Percentiles rank a stretch among this genome's conserved stretches.
Conservation (phyloP, 2,797 vertebrate genomes). For the Dallia pectoralis region DNA sequence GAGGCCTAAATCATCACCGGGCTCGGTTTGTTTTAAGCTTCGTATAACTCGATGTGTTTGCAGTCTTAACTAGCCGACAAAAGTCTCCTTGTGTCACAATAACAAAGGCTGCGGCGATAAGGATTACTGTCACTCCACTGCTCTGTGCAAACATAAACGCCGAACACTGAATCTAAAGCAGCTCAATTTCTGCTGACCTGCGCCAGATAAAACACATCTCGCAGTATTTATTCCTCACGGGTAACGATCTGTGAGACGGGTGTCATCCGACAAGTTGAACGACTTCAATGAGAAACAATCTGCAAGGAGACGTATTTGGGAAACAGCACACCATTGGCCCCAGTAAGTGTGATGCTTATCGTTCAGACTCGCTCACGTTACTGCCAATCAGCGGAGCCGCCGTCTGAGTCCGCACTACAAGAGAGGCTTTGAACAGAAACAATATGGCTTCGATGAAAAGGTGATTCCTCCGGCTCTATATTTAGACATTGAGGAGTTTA, state of each 20-base stretch:
- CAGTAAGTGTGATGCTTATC: conserved; percentile 58
- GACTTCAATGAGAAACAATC: conserved; percentile 63
- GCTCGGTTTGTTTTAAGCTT: too few relatives aligned
- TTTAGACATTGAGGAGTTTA: conserved; percentile 53
- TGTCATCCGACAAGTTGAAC: conserved; percentile 62
- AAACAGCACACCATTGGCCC: conserved; percentile 66
- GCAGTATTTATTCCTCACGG: conserved; percentile 52
- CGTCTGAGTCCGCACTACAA: conserved; percentile 40
- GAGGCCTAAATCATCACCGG: too few relatives aligned
- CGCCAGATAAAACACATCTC: neutral
- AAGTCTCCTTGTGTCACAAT: too few relatives aligned
- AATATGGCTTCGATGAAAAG: conserved; percentile 48
- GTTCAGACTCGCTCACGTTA: conserved; percentile 29
- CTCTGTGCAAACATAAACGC: too few relatives aligned
- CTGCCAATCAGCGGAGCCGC: conserved; percentile 54
- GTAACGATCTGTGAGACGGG: conserved; percentile 60
- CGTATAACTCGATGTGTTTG: too few relatives aligned
- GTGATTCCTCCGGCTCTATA: conserved; percentile 39
- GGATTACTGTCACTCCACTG: too few relatives aligned
- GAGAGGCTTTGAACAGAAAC: conserved; percentile 50
- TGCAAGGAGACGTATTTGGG: conserved; percentile 50
- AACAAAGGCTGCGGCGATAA: too few relatives aligned
- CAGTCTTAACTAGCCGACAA: too few relatives aligned
- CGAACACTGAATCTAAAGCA: too few relatives aligned
- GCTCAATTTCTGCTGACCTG: too few relatives aligned